Conservation (phyloP, 2,888 invertebrate genomes). For the Poecilus cupreus region DNA sequence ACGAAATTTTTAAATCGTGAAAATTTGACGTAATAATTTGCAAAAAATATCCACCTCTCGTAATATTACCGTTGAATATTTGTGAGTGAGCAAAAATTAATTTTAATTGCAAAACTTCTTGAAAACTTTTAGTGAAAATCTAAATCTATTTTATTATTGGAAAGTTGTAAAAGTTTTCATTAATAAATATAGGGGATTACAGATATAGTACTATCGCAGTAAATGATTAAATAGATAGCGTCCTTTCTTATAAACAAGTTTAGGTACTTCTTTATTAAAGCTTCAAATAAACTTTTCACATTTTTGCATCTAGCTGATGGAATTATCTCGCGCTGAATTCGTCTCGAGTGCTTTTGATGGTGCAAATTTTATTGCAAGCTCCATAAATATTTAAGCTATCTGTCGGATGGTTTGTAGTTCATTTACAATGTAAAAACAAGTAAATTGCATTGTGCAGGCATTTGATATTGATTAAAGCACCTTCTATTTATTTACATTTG, state of each 20-base stretch:
- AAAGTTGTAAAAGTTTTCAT: neutral
- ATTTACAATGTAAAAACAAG: slow-evolving; percentile 51
- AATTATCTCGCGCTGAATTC: neutral
- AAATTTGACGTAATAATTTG: no score
- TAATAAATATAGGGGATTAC: neutral
- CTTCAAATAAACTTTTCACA: neutral
- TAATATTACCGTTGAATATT: no score
- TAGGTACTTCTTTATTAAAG: neutral
- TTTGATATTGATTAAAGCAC: slow-evolving; percentile 34
- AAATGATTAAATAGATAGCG: neutral
- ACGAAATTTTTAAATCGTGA: no score
- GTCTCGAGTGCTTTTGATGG: slow-evolving; percentile 30
- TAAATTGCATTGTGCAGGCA: slow-evolving; percentile 28
- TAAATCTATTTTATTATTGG: neutral
- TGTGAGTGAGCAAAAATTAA: no score
- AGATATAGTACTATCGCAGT: neutral
- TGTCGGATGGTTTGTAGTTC: slow-evolving; percentile 27
- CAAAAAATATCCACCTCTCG: no score
- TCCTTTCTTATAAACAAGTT: neutral
- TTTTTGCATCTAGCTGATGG: slow-evolving; percentile 19
- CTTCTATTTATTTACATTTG: slow-evolving; percentile 41
- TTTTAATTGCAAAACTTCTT: no score
- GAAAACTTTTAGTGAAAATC: neutral
- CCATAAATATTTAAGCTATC: slow-evolving; percentile 50
- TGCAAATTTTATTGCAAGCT: slow-evolving; percentile 37